Evolutionary conservation across 2,113 vertebrate genomes (phyloP).

Genomic region (Eublepharis macularius): DNA sequence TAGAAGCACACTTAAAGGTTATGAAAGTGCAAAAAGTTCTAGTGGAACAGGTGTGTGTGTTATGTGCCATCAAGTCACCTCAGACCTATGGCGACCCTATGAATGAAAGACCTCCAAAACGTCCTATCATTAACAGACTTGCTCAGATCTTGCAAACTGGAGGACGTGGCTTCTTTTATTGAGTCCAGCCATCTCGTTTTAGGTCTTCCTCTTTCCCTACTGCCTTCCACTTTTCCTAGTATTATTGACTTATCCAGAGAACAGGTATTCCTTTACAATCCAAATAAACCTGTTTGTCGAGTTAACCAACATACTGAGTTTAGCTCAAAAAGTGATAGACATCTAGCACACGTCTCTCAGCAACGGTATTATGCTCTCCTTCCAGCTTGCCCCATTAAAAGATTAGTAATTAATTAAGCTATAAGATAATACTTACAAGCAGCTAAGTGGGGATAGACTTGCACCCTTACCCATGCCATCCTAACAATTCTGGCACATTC

Average conservation of each 20-base stretch:
- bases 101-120: no score
- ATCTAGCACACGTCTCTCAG: neutral
- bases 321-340: neutral
- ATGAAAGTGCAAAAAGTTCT: neutral
- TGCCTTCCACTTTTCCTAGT: no score
- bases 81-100: no score
- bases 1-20: neutral
- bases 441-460: neutral
- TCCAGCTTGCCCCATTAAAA: neutral
- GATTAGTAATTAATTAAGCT: neutral
- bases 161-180: no score
- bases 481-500: neutral
- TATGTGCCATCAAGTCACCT: no score
- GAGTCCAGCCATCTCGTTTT: no score
- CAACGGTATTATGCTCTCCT: neutral
- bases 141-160: no score
- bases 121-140: no score
- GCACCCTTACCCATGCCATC: neutral
- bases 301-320: neutral
- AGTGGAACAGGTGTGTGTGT: no score
- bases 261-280: neutral
- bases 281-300: no score
- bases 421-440: neutral
- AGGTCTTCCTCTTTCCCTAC: no score
- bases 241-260: no score